Conservation (phyloP, 2,888 invertebrate genomes). For the Stramonita haemastoma region DNA sequence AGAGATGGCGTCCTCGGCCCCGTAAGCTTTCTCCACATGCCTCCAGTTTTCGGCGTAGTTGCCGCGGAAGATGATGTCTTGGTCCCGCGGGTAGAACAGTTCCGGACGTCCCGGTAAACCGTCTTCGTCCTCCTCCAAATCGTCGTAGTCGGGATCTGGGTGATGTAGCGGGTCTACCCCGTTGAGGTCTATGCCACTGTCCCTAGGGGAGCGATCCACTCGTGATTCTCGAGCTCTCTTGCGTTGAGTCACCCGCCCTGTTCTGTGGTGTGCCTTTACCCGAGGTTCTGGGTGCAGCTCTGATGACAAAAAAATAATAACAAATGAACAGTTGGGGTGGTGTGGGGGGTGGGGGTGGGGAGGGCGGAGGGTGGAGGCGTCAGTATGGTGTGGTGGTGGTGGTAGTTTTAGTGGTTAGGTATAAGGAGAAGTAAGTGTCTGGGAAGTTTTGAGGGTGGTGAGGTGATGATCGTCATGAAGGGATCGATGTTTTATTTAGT, state of each 20-base stretch:
- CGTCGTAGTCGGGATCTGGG: constrained; percentile 25
- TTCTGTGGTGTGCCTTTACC: background rate
- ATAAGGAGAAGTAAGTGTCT: no score
- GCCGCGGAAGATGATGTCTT: constrained; percentile 49
- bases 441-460: no score
- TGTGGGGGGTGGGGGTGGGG: constrained; percentile 25
- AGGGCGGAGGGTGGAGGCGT: constrained; percentile 5
- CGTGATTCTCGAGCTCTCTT: constrained; percentile 8
- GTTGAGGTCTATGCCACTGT: constrained; percentile 36
- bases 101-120: background rate
- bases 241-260: constrained; percentile 29
- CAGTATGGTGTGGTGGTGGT: background rate
- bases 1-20: constrained; percentile 30
- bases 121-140: background rate
- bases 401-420: no score
- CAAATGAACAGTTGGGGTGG: background rate
- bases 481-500: no score
- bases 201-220: constrained; percentile 24
- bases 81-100: constrained; percentile 46
- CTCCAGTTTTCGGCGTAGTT: constrained; percentile 46
- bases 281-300: background rate
- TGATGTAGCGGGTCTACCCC: constrained; percentile 7
- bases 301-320: no score
- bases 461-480: no score
- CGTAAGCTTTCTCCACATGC: constrained; percentile 40